Evolutionary conservation across 2,113 vertebrate species (phyloP).

Genomic region (Thinocorus orbignyianus): DNA sequence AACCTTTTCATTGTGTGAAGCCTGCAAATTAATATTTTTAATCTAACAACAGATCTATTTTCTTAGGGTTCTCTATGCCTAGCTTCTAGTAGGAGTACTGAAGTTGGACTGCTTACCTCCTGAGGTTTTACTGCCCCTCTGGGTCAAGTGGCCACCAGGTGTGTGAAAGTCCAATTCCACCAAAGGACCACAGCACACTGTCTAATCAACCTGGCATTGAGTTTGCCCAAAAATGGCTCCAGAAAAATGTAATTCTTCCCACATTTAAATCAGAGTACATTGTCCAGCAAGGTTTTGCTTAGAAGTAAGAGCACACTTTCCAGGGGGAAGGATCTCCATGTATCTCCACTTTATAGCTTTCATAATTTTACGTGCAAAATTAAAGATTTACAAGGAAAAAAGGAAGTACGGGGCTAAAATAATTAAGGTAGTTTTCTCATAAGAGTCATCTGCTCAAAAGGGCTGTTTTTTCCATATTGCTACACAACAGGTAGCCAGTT

Average conservation of each 20-base stretch:
- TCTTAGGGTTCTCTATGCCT: background rate
- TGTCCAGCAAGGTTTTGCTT: background rate
- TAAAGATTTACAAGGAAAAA: background rate
- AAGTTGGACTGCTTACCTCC: background rate
- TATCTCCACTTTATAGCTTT: background rate
- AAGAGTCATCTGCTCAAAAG: background rate
- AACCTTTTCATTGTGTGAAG: background rate
- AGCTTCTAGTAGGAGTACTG: background rate
- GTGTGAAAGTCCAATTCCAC: background rate
- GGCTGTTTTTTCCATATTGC: background rate
- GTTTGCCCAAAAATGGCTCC: background rate
- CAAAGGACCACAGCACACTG: background rate
- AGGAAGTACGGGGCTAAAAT: background rate
- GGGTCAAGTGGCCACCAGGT: rapidly evolving
- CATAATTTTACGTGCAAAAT: background rate
- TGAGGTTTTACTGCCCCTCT: background rate
- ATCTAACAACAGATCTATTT: background rate
- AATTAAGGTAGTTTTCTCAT: background rate
- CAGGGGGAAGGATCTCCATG: background rate
- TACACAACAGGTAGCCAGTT: background rate
- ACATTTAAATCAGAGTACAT: background rate
- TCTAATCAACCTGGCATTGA: background rate
- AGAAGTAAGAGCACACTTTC: background rate
- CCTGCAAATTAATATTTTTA: background rate
- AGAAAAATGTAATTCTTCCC: background rate